Evolutionary conservation across 2,888 invertebrate genomes (phyloP).

Genomic region (Trachelus troglodyta): DNA sequence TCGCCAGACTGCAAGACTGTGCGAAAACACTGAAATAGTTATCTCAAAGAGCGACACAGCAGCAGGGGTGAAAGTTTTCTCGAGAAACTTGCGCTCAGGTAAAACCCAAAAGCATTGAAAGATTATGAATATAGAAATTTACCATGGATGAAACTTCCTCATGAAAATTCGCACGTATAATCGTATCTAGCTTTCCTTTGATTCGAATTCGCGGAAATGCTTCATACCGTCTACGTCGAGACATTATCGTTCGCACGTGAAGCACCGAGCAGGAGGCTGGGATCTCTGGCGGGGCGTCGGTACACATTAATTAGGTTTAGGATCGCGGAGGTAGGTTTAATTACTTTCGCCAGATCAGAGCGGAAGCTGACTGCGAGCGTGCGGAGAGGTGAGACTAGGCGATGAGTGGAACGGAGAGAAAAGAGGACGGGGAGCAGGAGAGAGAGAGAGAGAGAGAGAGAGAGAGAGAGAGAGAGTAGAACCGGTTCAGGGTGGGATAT

Average conservation of each 20-base stretch:
- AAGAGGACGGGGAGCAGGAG: constrained; percentile 6
- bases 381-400: constrained; percentile 21
- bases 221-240: neutral
- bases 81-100: neutral
- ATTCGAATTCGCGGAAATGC: neutral
- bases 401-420: constrained; percentile 24
- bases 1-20: neutral
- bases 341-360: constrained; percentile 63
- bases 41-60: neutral
- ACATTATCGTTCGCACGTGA: neutral
- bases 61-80: neutral
- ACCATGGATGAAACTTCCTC: neutral
- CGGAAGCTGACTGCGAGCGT: constrained; percentile 37
- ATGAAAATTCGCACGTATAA: neutral
- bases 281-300: constrained; percentile 44
- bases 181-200: neutral
- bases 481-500: constrained; percentile 43
- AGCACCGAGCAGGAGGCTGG: constrained; percentile 1
- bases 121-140: neutral
- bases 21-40: neutral
- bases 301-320: constrained; percentile 64
- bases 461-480: constrained; percentile 9
- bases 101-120: neutral
- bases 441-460: neutral
- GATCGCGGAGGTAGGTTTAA: constrained; percentile 58